phyloP scores from a whole-genome alignment of 2,888 invertebrate genomes.

The Azorinus chamasolen region DNA sequence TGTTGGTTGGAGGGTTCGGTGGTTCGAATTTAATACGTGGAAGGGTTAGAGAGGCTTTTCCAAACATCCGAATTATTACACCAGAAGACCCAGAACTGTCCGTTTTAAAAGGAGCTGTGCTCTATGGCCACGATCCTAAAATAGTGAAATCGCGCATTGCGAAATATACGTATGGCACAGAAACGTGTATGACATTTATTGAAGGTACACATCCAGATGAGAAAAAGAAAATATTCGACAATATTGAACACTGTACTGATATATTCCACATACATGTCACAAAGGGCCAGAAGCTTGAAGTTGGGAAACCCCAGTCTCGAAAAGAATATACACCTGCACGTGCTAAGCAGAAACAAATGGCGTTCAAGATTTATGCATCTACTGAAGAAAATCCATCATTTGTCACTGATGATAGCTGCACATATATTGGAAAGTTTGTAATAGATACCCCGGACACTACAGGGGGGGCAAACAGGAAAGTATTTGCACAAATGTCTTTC shows the following conservation, averaged over 20 bases:
- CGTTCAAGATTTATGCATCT: conserved; percentile 50
- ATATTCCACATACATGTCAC: conserved; percentile 60
- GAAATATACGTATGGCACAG: conserved; percentile 60
- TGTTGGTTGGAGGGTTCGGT: conserved; percentile 70
- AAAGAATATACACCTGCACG: conserved; percentile 41
- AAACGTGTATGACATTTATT: conserved; percentile 32
- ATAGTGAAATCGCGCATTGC: conserved; percentile 53
- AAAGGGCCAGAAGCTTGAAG: conserved; percentile 44
- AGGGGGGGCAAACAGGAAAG: conserved; percentile 40
- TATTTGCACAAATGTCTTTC: conserved; percentile 59
- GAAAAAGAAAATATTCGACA: conserved; percentile 33
- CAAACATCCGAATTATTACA: no score
- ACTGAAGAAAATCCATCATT: conserved; percentile 43
- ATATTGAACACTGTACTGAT: conserved; percentile 44
- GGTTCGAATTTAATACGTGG: conserved; percentile 60
- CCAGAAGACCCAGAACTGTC: conserved; percentile 61
- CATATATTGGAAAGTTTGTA: conserved; percentile 41
- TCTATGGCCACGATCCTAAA: conserved; percentile 61
- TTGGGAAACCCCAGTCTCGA: conserved; percentile 43
- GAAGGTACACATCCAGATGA: conserved; percentile 42
- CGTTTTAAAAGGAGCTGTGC: conserved; percentile 65
- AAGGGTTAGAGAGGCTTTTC: conserved; percentile 39
- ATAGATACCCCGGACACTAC: conserved; percentile 31
- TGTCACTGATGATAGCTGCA: conserved; percentile 46
- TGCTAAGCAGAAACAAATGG: conserved; percentile 24